Evolutionary conservation across 2,888 invertebrate genomes (phyloP), one percentile per base, ranked within the genome.

Genomic region (Trachelus iudaicus): DNA sequence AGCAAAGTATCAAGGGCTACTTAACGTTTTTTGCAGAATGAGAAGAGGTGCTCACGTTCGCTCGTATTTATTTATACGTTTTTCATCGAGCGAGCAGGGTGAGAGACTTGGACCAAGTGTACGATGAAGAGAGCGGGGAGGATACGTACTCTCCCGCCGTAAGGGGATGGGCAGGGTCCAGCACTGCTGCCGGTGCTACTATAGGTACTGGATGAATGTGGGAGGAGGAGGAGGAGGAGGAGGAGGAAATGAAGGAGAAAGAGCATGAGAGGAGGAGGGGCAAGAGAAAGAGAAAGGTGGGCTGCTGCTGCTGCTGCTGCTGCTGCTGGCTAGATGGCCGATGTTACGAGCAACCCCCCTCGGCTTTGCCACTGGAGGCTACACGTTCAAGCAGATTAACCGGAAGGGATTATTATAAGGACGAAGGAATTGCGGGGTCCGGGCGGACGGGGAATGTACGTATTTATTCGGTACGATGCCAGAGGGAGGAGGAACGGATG

Each of bases 361-460:
- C 23, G 73, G 68, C 71, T 73, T 74, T 79, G 69, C 74, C 34
- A 68, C n/a, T 69, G 40, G 56, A 73, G 68, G 30, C 69, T 74
- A 69, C 40, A 69, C 69, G 71, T 71, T 76, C 85, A 85, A 85
- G 87, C 87, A 89, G 88, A 89, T 89, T 89, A 89, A 89, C 88
- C 84, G 86, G 86, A 87, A 88, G 84, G 89, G 87, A 89, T 89
- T 89, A 87, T 86, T 85, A 87, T 83, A 83, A 85, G 82, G 86
- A 83, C 13, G 40, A 40, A 40, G 40, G 40, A 40, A 40, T 40
- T 40, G 40, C 77, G 76, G 76, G 81, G 76, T 77, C 75, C 78
- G 84, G 86, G 83, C 83, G 83, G 83, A 84, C 81, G 84, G 80
- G 40, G 40, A 40, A 83, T 83, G 83, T 85, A 86, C 85, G 86